Conservation (phyloP, 64 coral and sea anemone genomes). For the Montipora sp. region DNA sequence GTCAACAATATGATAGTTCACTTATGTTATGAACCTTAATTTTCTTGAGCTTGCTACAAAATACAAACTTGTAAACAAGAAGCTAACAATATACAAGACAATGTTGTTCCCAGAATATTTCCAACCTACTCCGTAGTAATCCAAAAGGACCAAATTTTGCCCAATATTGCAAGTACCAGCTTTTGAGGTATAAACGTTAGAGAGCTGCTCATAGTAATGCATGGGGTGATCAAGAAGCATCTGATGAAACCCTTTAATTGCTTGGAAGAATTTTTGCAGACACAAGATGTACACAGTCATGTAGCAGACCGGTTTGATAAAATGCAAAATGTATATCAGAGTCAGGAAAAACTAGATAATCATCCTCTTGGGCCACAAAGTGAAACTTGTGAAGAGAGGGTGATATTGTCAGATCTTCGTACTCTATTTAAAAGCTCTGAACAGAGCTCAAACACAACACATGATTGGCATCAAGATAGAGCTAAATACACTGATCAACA, state of each 20-base stretch:
- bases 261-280: slow-evolving; percentile 23
- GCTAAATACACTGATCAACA: slow-evolving; percentile 29
- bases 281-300: slow-evolving; percentile 8
- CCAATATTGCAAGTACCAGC: slow-evolving; percentile 35
- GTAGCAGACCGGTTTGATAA: slow-evolving; percentile 31
- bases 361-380: neutral
- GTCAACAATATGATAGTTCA: slow-evolving; percentile 27
- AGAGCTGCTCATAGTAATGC: neutral
- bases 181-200: slow-evolving; percentile 43
- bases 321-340: neutral
- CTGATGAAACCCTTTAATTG: neutral
- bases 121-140: slow-evolving; percentile 20
- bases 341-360: neutral
- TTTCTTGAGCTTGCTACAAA: slow-evolving; percentile 44
- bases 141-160: slow-evolving; percentile 42
- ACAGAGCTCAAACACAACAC: too few relatives aligned
- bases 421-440: slow-evolving; percentile 43
- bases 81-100: neutral
- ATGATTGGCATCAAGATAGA: slow-evolving; percentile 50
- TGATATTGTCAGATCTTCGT: slow-evolving; percentile 41
- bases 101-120: slow-evolving; percentile 46
- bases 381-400: neutral
- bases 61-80: slow-evolving; percentile 37
- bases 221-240: neutral
- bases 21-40: slow-evolving; percentile 23